Percentiles rank a stretch among this genome's conserved stretches.
phyloP scores from a whole-genome alignment of 2,888 invertebrate genomes.

The Ceramica pisi region DNA sequence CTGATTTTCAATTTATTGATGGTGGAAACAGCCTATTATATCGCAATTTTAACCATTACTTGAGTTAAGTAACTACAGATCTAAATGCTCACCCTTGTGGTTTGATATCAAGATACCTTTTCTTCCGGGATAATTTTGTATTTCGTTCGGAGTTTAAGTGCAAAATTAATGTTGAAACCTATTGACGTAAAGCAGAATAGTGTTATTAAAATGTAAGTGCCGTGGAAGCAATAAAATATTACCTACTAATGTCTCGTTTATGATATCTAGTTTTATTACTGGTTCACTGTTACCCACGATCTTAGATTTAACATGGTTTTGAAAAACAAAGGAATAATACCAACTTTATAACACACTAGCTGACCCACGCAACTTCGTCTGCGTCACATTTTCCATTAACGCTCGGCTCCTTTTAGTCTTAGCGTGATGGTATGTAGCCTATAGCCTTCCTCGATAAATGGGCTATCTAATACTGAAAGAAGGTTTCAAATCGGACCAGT shows the following conservation, averaged over 20 bases:
- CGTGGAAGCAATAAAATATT: constrained; percentile 18
- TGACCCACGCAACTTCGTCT: too few species aligned
- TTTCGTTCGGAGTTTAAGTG: not conserved
- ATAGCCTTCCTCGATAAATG: too few species aligned
- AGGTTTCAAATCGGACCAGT: too few species aligned
- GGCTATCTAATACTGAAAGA: too few species aligned
- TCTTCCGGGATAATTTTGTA: not conserved
- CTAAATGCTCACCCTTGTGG: too few species aligned
- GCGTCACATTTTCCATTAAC: too few species aligned
- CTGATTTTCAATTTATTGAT: too few species aligned
- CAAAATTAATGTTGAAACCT: constrained; percentile 12
- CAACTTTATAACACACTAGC: not conserved
- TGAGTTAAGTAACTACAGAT: too few species aligned
- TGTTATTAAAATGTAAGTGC: constrained; percentile 6
- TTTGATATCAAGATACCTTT: not conserved
- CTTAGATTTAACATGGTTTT: not conserved
- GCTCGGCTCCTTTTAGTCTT: too few species aligned
- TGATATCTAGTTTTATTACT: not conserved
- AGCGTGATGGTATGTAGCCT: too few species aligned
- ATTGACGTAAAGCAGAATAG: constrained; percentile 5
- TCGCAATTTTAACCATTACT: too few species aligned
- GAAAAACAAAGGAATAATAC: not conserved
- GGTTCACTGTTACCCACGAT: constrained; percentile 10
- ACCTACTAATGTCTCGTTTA: constrained; percentile 14
- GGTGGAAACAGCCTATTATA: too few species aligned